Evolutionary conservation across 2,113 vertebrate genomes (phyloP).

Genomic region (Origma solitaria): DNA sequence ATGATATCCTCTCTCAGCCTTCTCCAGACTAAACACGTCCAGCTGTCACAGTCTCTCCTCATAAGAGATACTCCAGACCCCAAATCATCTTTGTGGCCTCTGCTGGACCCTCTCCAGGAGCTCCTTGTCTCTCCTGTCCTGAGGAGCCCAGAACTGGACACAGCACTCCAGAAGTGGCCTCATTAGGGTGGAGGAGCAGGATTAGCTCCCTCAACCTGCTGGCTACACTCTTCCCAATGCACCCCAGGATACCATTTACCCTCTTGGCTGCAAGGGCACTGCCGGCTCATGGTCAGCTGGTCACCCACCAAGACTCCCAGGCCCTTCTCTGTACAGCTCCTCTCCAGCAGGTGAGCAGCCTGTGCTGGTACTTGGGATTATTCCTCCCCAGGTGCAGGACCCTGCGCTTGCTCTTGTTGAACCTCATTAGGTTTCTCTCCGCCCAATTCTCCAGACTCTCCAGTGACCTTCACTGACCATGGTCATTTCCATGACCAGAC

Average conservation of each 20-base stretch:
- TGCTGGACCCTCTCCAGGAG: neutral
- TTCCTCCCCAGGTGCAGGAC: neutral
- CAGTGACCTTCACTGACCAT: rapidly evolving
- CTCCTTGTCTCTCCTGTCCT: neutral
- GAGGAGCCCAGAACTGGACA: neutral
- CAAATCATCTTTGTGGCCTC: neutral
- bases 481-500: neutral
- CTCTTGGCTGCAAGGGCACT: neutral
- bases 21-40: neutral
- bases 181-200: neutral
- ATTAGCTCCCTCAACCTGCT: neutral
- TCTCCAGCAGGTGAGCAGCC: neutral
- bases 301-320: neutral
- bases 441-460: neutral
- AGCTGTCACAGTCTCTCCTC: neutral
- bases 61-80: neutral
- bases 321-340: neutral
- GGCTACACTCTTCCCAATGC: neutral
- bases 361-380: neutral
- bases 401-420: neutral
- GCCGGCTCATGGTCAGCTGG: rapidly evolving
- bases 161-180: neutral
- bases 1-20: neutral
- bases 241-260: neutral
- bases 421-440: neutral